A percentile compares a stretch with the other conserved stretches of the same genome.
phyloP scores from a whole-genome alignment of 2,797 vertebrate genomes.

The Psittacula echo region DNA sequence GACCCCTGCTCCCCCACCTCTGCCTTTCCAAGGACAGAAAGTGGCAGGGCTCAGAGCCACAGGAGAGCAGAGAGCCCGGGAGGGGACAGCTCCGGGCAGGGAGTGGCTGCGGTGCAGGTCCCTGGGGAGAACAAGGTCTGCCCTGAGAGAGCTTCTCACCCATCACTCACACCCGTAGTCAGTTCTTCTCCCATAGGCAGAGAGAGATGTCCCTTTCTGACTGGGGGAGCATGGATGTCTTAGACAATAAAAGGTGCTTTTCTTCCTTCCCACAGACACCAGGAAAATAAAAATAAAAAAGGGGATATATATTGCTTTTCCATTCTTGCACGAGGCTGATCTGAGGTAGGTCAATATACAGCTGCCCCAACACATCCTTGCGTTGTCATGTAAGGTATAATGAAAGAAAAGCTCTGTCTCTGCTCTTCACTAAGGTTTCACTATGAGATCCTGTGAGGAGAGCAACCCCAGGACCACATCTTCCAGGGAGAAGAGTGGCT shows the following conservation, averaged over 20 bases:
- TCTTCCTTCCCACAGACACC: not conserved
- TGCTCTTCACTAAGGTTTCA: not conserved
- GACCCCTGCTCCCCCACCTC: not conserved
- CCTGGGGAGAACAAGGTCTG: not conserved
- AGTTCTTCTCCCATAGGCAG: not conserved
- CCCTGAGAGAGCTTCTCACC: not conserved
- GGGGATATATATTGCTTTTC: not conserved
- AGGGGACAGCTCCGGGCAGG: not conserved
- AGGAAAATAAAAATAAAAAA: not conserved
- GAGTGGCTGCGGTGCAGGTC: not conserved
- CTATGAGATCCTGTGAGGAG: not conserved
- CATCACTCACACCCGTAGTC: not conserved
- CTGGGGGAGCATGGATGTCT: not conserved
- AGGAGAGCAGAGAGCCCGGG: rapidly evolving
- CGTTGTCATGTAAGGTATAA: not conserved
- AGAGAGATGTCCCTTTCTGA: not conserved
- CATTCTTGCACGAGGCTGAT: not conserved
- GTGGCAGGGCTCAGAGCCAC: not conserved
- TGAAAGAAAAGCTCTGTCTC: not conserved
- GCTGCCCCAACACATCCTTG: not conserved
- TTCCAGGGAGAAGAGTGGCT: not conserved
- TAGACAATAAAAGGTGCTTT: not conserved
- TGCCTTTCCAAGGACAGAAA: not conserved
- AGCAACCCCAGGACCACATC: not conserved
- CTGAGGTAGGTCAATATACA: not conserved